Evolutionary conservation across 2,888 invertebrate species (phyloP).

Genomic region (Lycocerus yunnanus): DNA sequence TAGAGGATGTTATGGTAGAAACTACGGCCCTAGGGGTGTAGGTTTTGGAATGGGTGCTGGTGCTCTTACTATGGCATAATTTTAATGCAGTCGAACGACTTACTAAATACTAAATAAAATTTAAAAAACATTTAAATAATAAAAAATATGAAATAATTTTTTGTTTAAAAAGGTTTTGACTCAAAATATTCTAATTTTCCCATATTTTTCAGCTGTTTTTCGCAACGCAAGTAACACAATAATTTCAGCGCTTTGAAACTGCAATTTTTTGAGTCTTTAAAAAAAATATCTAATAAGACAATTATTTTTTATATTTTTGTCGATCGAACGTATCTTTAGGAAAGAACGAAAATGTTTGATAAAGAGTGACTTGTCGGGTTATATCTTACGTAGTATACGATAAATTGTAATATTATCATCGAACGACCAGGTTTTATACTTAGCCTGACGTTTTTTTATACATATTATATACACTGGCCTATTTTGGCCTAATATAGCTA

Average conservation of each 20-base stretch:
- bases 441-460: conserved; percentile 49
- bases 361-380: conserved; percentile 24
- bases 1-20: conserved; percentile 84
- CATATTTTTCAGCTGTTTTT: neutral
- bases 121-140: conserved; percentile 23
- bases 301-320: conserved; percentile 17
- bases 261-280: conserved; percentile 12
- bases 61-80: conserved; percentile 83
- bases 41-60: conserved; percentile 92
- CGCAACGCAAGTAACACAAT: neutral
- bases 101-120: conserved; percentile 7
- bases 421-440: conserved; percentile 49
- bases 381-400: conserved; percentile 11
- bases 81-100: conserved; percentile 35
- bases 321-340: conserved; percentile 16
- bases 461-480: conserved; percentile 50
- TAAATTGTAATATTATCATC: conserved; percentile 34
- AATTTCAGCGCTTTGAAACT: conserved; percentile 10
- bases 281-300: neutral
- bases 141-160: conserved; percentile 6
- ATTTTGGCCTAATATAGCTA: conserved; percentile 38
- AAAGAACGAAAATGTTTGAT: conserved; percentile 11
- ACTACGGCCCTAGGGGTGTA: conserved; percentile 87
- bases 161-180: neutral
- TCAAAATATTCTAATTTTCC: neutral